A percentile compares a stretch with the other conserved stretches of the same genome.
These are phyloP conservation scores for Drosophila dives DNA, from an alignment of 2,888 invertebrate species.

Conservation along the genomic window DNA sequence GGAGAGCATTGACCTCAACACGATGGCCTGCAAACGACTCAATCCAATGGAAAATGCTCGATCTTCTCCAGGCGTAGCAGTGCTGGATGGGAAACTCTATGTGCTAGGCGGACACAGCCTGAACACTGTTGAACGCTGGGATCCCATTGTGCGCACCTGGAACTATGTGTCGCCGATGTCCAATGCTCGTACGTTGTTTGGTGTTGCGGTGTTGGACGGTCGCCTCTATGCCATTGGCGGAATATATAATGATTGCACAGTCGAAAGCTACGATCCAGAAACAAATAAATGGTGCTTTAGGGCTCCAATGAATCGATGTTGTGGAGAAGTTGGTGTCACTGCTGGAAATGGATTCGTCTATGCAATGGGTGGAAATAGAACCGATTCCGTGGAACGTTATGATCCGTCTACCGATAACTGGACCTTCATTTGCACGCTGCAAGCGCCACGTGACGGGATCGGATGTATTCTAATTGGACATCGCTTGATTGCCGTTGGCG, in stretches of 20 bases:
- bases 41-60: conserved; percentile 96
- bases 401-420: conserved; percentile 92
- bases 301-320: conserved; percentile 93
- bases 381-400: conserved; percentile 95
- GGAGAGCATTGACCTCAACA: conserved; percentile 94
- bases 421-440: conserved; percentile 93
- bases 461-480: conserved; percentile 93
- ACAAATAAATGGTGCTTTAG: conserved; percentile 92
- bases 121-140: conserved; percentile 96
- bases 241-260: conserved; percentile 92
- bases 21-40: conserved; percentile 91
- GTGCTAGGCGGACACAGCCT: conserved; percentile 96
- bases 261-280: conserved; percentile 93
- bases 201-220: conserved; percentile 93
- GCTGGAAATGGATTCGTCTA: conserved; percentile 95
- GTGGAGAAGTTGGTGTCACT: conserved; percentile 95
- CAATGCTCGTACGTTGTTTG: conserved; percentile 93
- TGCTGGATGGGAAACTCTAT: conserved; percentile 92
- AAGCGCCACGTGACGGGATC: conserved; percentile 93
- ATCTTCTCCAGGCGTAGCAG: conserved; percentile 91
- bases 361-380: conserved; percentile 97
- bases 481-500: conserved; percentile 92
- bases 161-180: conserved; percentile 95
- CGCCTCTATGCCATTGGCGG: conserved; percentile 96
- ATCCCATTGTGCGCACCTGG: conserved; percentile 94